Evolutionary conservation across 2,113 vertebrate species (phyloP).

Genomic region (Oncorhynchus nerka): DNA sequence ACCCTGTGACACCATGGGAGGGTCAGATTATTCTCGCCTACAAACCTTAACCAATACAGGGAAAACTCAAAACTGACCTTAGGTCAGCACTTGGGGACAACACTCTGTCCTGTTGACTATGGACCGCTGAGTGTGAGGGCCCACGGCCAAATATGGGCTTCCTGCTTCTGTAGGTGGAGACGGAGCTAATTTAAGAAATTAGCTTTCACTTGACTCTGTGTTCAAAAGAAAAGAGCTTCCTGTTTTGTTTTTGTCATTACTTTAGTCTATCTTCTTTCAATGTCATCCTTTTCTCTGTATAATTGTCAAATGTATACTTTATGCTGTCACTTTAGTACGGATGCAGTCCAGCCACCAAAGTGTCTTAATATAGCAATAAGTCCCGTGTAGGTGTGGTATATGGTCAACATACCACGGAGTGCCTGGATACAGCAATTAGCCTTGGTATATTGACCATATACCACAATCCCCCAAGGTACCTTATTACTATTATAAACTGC

Average conservation of each 20-base stretch:
- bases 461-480: no score
- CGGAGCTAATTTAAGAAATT: not conserved
- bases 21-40: not conserved
- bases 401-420: no score
- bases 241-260: constrained; percentile 9
- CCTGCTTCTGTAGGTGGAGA: constrained; percentile 27
- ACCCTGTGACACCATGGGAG: not conserved
- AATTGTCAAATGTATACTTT: not conserved
- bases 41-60: not conserved
- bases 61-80: constrained; percentile 12
- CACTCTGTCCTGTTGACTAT: constrained; percentile 18
- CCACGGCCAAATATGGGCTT: constrained; percentile 28
- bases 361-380: constrained; percentile 46
- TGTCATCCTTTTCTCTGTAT: not conserved
- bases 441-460: no score
- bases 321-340: constrained; percentile 14
- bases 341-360: constrained; percentile 47
- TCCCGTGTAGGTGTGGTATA: no score
- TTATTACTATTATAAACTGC: no score
- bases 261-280: not conserved
- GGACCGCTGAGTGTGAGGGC: constrained; percentile 36
- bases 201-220: not conserved
- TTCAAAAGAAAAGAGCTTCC: not conserved
- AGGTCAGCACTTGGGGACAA: not conserved
- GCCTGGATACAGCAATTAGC: no score